phyloP scores from a whole-genome alignment of 2,113 vertebrate genomes.

The Heterotis niloticus region DNA sequence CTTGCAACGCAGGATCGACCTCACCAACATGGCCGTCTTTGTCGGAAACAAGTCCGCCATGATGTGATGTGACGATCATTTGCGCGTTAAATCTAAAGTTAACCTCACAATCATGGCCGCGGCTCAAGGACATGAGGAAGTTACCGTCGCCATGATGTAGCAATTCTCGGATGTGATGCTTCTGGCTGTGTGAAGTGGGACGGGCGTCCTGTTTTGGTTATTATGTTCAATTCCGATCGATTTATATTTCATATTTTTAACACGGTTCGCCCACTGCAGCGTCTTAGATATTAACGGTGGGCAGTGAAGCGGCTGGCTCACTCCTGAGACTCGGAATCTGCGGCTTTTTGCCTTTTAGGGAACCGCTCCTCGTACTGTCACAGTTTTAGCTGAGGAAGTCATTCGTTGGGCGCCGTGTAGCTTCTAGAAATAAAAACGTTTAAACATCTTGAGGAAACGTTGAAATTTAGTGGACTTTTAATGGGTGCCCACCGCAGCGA shows the following conservation, averaged over 20 bases:
- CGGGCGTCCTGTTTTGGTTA: slow-evolving; percentile 2
- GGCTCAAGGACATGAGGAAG: background rate
- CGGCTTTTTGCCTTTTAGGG: background rate
- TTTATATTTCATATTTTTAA: background rate
- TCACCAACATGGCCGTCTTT: no score
- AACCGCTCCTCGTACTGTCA: no score
- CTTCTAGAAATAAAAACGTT: background rate
- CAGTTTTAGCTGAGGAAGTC: background rate
- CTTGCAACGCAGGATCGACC: no score
- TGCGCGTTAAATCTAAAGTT: background rate
- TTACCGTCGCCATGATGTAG: background rate
- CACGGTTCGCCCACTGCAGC: background rate
- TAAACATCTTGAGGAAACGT: background rate
- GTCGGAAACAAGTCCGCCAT: no score
- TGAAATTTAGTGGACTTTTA: background rate
- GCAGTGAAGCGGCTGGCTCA: background rate
- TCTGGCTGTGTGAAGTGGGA: background rate
- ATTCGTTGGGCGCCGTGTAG: background rate
- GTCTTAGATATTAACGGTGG: no score
- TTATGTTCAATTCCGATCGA: background rate
- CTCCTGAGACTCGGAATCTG: background rate
- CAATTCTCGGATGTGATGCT: slow-evolving; percentile 19
- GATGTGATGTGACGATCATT: no score
- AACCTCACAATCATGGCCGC: slow-evolving; percentile 46
- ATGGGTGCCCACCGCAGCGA: slow-evolving; percentile 69